These are phyloP conservation scores for Onychostruthus taczanowskii DNA, from an alignment of 2,113 vertebrate species.

Conservation along the genomic window DNA sequence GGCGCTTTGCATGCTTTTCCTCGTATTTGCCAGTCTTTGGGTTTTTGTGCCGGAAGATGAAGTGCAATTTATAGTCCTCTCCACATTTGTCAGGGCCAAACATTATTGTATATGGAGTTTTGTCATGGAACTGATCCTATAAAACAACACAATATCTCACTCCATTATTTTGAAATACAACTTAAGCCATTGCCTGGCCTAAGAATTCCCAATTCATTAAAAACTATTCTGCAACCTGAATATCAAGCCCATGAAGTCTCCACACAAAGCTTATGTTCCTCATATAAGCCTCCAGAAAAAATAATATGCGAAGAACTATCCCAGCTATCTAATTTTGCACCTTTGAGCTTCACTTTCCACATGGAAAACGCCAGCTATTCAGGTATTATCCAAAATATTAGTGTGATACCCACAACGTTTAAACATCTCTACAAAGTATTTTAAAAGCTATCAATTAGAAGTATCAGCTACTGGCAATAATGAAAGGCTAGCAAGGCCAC, in stretches of 20 bases:
- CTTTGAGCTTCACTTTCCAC: background rate
- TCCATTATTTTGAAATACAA: background rate
- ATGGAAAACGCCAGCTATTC: background rate
- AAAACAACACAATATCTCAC: background rate
- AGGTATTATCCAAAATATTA: background rate
- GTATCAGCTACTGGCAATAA: background rate
- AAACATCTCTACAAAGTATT: background rate
- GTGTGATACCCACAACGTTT: background rate
- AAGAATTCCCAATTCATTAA: background rate
- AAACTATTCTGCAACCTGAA: background rate
- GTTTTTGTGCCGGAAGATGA: conserved; percentile 98
- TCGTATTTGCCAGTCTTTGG: conserved; percentile 91
- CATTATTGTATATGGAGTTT: conserved; percentile 97
- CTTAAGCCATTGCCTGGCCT: background rate
- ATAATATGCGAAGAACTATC: background rate
- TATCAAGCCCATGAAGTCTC: background rate
- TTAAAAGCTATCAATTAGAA: background rate
- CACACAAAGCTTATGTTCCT: background rate
- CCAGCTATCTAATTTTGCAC: background rate
- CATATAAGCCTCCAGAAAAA: background rate
- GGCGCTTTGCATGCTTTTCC: conserved; percentile 95
- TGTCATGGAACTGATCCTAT: conserved; percentile 94
- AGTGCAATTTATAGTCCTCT: conserved; percentile 97
- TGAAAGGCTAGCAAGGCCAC: background rate
- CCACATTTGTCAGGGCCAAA: conserved; percentile 99